phyloP scores from a whole-genome alignment of 53 echinoderm and acorn worm genomes.

The Glandiceps talaboti region DNA sequence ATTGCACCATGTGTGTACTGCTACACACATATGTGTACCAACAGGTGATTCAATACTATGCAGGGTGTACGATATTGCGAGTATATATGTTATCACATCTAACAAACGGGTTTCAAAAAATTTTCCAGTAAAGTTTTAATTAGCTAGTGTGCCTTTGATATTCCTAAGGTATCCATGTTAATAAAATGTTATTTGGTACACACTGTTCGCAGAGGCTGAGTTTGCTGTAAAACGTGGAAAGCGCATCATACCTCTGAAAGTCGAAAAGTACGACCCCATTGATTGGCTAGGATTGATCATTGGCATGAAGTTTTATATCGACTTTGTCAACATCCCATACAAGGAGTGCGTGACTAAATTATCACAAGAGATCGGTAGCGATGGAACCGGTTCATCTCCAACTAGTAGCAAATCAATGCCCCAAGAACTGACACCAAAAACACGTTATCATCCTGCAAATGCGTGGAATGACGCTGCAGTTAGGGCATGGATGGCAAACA shows the following conservation, averaged over 20 bases:
- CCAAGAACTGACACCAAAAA: not conserved
- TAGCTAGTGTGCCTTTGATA: too few species aligned
- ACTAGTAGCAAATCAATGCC: not conserved
- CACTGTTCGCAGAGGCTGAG: not conserved
- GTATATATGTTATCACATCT: too few species aligned
- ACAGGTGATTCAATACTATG: too few species aligned
- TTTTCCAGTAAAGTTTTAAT: too few species aligned
- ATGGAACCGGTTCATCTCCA: not conserved
- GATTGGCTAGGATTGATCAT: not conserved
- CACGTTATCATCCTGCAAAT: not conserved
- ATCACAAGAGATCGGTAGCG: not conserved
- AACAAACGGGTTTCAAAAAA: too few species aligned
- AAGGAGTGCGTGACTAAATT: not conserved
- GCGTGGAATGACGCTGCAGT: not conserved
- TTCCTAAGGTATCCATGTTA: too few species aligned
- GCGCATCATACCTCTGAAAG: not conserved
- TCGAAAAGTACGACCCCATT: not conserved
- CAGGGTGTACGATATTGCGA: too few species aligned
- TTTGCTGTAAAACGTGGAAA: not conserved
- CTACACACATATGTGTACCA: too few species aligned
- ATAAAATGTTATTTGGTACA: too few species aligned
- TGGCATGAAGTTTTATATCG: not conserved
- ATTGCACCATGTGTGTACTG: too few species aligned
- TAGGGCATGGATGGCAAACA: not conserved
- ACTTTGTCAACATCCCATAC: not conserved